Base-by-base conservation (phyloP, 2,113 vertebrate species). In the Ifrita kowaldi region DNA sequence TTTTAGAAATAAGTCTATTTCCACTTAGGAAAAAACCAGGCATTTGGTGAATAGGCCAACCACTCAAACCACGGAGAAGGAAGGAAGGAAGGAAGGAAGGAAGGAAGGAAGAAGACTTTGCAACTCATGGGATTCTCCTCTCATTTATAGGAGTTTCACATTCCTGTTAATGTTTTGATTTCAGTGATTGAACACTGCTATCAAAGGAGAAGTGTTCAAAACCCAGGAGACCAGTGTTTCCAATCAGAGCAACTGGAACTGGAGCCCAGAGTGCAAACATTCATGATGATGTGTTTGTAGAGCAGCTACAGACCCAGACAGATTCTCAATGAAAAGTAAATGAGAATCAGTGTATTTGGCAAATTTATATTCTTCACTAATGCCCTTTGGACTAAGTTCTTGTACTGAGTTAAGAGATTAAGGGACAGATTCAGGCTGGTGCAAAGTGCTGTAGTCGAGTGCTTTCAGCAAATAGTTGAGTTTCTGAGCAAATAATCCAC, bases 401-500 rank as follows among this genome's bases (percentile, higher is more conserved):
- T 74, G 23, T 46, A 55, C 26, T 49, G 39, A 93, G 32, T 81
- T 67, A 84, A 88, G 55, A 80, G 35, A 56, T 41, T 50, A 80
- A 70, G 37, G 47, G 47, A 37, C 33, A 81, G 39, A 60, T 60
- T 62, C 59, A 47, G 63, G 55, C 18, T 63, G 20, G 7, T 24
- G 6, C 23, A 9, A 87, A 85, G 7, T 42, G 27, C 16, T 67
- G 12, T 41, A 84, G 30, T 20, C 44, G 12, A 52, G 37, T 73
- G 42, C 39, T 90, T 80, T 70, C 55, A 76, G 79, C 55, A 86
- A 76, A 68, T 4, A 84, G 59, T 18, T 79, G 75, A 69, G 37
- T 59, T 90, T 80, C 63, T 77, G 32, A 84, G 67, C 49, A 93
- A 80, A 93, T 78, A 90, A 80, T 84, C 22, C 49, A 19, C 24